Evolutionary conservation across 2,888 invertebrate genomes (phyloP), one percentile per base, ranked within the genome.

Genomic region (Sphinx pinastri): DNA sequence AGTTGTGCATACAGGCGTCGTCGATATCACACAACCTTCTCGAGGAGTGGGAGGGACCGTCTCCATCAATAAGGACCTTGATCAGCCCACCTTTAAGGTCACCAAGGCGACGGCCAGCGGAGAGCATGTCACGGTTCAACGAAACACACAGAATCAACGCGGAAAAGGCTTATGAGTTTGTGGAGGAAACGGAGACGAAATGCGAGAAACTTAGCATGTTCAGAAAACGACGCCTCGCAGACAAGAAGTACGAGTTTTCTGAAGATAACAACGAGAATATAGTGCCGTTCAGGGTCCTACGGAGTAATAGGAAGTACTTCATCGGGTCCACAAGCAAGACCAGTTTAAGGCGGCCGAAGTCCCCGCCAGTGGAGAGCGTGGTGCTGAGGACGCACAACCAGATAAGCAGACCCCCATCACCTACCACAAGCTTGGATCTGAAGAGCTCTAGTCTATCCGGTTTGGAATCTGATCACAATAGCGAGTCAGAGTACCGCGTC

Each of bases 241-340:
- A 98, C 81, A 98, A 98, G 86, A 98, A 98, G 85, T 98, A 98
- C 84, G 98, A 98, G 83, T 98, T 98, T 83, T 97, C 97, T 0
- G 98, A 98, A 79, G 97, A 97, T 70, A 94, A 94, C 80, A 95
- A 95, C 80, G 95, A 95, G 79, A 96, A 96, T 80, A 96, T 96
- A 68, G 95, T 95, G 55, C 95, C 95, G 59, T 96, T 95, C 83
- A 94, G 95, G 81, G 95, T 95, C n/a, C 84, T 95, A 75, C 88
- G 95, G 75, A 94, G 94, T 78, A 94, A 94, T 81, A 89, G 93
- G 79, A 94, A 94, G 76, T 94, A 94, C 79, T 94, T 88, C 73
- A 94, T 93, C 31, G 93, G 94, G 0, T 87, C 89, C 2, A 84
- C 89, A 1, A 88, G 85, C 76, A 91, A 89, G 74, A 82, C 79